Evolutionary conservation across 2,113 vertebrate species (phyloP), one percentile per base, ranked within the genome.

Genomic region (Platichthys stellatus): DNA sequence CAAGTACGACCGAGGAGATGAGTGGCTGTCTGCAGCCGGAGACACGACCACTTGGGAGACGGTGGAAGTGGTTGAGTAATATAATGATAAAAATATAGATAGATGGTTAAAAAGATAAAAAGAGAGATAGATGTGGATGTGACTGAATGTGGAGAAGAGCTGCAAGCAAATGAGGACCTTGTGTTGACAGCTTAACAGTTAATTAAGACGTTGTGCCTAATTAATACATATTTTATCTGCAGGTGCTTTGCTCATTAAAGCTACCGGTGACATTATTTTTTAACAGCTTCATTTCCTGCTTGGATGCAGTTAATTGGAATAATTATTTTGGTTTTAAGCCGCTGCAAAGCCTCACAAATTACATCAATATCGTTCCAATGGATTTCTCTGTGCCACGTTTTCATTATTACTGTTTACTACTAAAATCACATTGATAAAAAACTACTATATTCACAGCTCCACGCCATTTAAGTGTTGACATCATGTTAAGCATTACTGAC

Each of bases 141-240:
- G 62, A 56, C 51, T 57, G 18, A 65, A 53, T 58, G 28, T n/a
- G 8, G 20, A 21, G 18, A 40, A 35, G 61, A 65, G 24, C 31
- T 24, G 47, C 58, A 73, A 31, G 35, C 45, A 66, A 43, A 67
- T 15, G 20, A 68, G 11, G 45, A 58, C 54, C 18, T 54, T 15
- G 45, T 62, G 67, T 54, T 73, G 40, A 12, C 11, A 62, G 35
- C n/a, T 26, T 38, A 65, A 76, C 31, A 58, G 18, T 76, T 31
- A 62, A 87, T 85, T 54, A 64, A 18, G 45, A 49, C 17, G 62
- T 40, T 51, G 51, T 61, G 49, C 59, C 72, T 76, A n/a, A n/a
- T 53, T 49, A 49, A 18, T 49, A 49, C 15, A 49, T 49, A 49
- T 49, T 49, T 49, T 18, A 53, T 53, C 51, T 53, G 51, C 45